Base-by-base conservation (phyloP, 2,113 vertebrate genomes). In the Pluvianellus socialis region DNA sequence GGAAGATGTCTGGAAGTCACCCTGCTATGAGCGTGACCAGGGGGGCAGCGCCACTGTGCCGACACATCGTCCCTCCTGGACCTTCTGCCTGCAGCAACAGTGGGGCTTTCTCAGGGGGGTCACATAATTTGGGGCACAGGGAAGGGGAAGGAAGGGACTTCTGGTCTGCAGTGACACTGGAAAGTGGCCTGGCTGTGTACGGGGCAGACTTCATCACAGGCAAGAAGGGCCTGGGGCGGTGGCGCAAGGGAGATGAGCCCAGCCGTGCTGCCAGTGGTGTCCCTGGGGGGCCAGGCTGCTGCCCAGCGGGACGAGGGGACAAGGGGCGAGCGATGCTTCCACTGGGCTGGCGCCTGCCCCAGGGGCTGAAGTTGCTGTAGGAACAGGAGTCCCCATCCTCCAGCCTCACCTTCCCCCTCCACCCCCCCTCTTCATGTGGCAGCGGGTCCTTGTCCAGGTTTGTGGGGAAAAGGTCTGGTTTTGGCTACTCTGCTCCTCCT, bases 11-110 rank as follows among this genome's bases (percentile, higher is more conserved):
- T 82, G 30, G 65, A 53, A 23, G 9, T 67, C 38, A 30, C 27
- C 17, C 7, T 52, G 19, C 35, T 7, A 3, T 0, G 1, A 80
- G 35, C 19, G 6, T 0, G 4, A 6, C 17, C 10, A 2, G 2
- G 49, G 42, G 56, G 66, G 9, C 42, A 74, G 42, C 63, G 13
- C 10, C 47, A 0, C 10, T 12, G 22, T 56, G 12, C 45, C 4
- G 63, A 10, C 38, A 28, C 47, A 24, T 1, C 30, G 24, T 35
- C 68, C 33, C 33, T 35, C 9, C 68, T 12, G 23, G 13, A 18
- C 24, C 35, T 28, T 24, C 66, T 79, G 40, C 53, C 67, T 53
- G 23, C 18, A 38, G 9, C 15, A 20, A 0, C 53, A 12, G 8
- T 0, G 16, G 28, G 19, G 28, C 2, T 16, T 44, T 12, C 63